phyloP scores from a whole-genome alignment of 2,113 vertebrate genomes.

The Diadophis punctatus region DNA sequence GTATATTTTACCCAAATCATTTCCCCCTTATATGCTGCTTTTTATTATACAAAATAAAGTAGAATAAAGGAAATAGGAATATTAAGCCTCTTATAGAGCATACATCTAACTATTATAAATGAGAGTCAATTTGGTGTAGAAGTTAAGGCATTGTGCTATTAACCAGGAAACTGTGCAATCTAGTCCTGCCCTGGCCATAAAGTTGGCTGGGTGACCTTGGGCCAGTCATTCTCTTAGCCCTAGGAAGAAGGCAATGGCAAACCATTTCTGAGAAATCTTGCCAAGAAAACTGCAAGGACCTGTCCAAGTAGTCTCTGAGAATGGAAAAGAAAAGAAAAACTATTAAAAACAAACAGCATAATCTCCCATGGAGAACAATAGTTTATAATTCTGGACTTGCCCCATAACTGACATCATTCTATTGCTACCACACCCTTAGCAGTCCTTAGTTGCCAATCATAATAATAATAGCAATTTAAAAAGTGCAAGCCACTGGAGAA shows the following conservation, averaged over 20 bases:
- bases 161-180: not conserved
- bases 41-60: not conserved
- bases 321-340: not conserved
- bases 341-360: not conserved
- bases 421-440: not conserved
- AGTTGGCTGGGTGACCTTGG: not conserved
- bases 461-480: not conserved
- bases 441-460: not conserved
- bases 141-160: not conserved
- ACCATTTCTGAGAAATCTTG: not conserved
- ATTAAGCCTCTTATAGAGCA: not conserved
- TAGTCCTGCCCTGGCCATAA: not conserved
- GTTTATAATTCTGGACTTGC: not conserved
- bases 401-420: not conserved
- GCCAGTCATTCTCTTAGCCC: not conserved
- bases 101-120: not conserved
- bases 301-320: not conserved
- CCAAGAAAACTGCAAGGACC: not conserved
- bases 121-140: not conserved
- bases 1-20: not conserved
- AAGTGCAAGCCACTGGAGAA: not conserved
- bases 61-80: not conserved
- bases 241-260: not conserved
- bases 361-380: not conserved
- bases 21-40: not conserved